Percentiles rank a stretch among this genome's conserved stretches.
phyloP scores from a whole-genome alignment of 2,888 invertebrate species.

The Amphipyra tragopoginis region DNA sequence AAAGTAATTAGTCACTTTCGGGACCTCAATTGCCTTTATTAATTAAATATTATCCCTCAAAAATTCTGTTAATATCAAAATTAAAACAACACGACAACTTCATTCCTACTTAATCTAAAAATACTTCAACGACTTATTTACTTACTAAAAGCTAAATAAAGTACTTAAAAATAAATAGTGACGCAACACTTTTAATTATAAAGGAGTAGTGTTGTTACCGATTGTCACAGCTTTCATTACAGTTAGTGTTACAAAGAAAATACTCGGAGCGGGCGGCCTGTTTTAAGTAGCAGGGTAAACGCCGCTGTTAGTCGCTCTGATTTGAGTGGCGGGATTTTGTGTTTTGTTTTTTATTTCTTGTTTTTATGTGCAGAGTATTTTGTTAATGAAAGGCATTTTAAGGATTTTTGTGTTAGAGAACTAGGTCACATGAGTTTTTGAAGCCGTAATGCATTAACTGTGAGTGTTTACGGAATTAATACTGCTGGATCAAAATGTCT shows the following conservation, averaged over 20 bases:
- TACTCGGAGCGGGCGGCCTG: slow-evolving; percentile 41
- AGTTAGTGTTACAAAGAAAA: slow-evolving; percentile 64
- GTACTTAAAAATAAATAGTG: slow-evolving; percentile 24
- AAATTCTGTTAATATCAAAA: no score
- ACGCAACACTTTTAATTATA: slow-evolving; percentile 60
- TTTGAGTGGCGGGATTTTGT: slow-evolving; percentile 51
- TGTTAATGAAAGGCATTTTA: neutral
- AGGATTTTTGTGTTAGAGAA: neutral
- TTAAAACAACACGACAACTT: no score
- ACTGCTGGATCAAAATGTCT: no score
- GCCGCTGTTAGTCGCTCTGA: slow-evolving; percentile 43
- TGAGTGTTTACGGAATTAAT: no score
- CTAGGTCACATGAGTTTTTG: no score
- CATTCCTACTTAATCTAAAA: no score
- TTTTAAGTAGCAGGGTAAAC: slow-evolving; percentile 59
- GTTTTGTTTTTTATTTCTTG: slow-evolving; percentile 2
- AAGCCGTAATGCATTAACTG: no score
- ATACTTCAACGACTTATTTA: neutral
- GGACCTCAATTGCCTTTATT: no score
- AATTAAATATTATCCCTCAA: no score
- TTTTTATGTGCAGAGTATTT: neutral
- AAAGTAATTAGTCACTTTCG: no score
- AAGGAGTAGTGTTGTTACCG: slow-evolving; percentile 47
- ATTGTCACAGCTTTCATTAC: slow-evolving; percentile 59
- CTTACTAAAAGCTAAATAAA: slow-evolving; percentile 14